These are phyloP conservation scores for Acanthopagrus latus DNA, from an alignment of 2,797 vertebrate species.

Conservation along the genomic window DNA sequence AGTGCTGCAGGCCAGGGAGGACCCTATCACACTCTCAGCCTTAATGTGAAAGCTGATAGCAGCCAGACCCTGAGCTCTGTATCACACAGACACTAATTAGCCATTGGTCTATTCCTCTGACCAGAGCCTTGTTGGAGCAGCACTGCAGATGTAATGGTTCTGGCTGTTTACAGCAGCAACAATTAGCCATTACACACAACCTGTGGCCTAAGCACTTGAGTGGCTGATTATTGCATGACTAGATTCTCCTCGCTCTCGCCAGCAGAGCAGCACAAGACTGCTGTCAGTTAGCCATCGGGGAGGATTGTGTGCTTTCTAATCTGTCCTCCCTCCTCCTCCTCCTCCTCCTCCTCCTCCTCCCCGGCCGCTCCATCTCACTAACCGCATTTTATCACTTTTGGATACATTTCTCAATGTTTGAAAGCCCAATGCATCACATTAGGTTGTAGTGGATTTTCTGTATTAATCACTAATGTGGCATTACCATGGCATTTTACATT, in stretches of 20 bases:
- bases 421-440: conserved; percentile 57
- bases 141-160: conserved; percentile 44
- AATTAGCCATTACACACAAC: conserved; percentile 70
- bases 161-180: conserved; percentile 62
- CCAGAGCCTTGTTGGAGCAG: conserved; percentile 55
- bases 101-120: conserved; percentile 56
- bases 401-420: conserved; percentile 53
- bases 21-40: conserved; percentile 55
- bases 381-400: conserved; percentile 57
- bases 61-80: conserved; percentile 57
- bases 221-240: conserved; percentile 44
- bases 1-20: conserved; percentile 24
- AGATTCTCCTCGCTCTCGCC: conserved; percentile 16
- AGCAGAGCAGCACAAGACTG: conserved; percentile 25
- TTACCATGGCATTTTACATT: conserved; percentile 69
- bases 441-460: conserved; percentile 55
- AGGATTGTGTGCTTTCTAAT: conserved; percentile 43
- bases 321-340: conserved; percentile 6
- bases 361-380: conserved; percentile 9
- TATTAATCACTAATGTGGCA: conserved; percentile 74
- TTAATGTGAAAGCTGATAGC: conserved; percentile 69
- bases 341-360: conserved; percentile 5
- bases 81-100: conserved; percentile 75
- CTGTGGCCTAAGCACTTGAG: conserved; percentile 61
- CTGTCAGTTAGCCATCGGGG: conserved; percentile 18